Evolutionary conservation across 2,888 invertebrate genomes (phyloP).

Genomic region (Dorcus hopei): DNA sequence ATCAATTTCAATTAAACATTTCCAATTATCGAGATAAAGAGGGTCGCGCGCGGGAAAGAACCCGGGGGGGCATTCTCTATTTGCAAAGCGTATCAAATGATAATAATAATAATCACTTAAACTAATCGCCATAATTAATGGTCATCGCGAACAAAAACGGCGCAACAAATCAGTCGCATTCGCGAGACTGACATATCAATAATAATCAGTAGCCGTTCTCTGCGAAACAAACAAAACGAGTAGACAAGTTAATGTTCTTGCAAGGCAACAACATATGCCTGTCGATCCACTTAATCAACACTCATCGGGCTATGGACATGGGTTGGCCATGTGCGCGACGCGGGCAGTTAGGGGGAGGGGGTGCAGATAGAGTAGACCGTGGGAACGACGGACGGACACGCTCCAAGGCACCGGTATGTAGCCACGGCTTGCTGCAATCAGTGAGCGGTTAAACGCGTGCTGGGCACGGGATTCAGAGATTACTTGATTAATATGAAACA

Average conservation of each 20-base stretch:
- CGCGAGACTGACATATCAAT: not conserved
- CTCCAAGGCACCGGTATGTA: not conserved
- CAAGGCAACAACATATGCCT: not conserved
- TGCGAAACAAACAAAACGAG: not conserved
- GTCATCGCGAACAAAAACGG: not conserved
- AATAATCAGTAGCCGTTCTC: not conserved
- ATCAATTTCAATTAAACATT: too few species aligned
- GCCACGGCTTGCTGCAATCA: constrained; percentile 5
- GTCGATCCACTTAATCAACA: constrained; percentile 6
- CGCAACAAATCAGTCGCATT: not conserved
- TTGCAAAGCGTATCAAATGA: too few species aligned
- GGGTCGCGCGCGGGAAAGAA: too few species aligned
- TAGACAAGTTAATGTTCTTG: not conserved
- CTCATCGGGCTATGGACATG: not conserved
- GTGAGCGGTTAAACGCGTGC: constrained; percentile 9
- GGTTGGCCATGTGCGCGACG: not conserved
- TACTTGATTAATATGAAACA: constrained; percentile 9
- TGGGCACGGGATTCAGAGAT: constrained; percentile 8
- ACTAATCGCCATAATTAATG: not conserved
- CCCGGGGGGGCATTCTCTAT: too few species aligned
- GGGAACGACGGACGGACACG: constrained; percentile 5
- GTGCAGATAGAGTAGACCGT: constrained; percentile 8
- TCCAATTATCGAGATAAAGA: too few species aligned
- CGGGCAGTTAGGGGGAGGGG: not conserved
- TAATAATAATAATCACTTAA: constrained; percentile 1